phyloP scores from a whole-genome alignment of 1,140 invertebrate species.

The Ditylenchus dipsaci region DNA sequence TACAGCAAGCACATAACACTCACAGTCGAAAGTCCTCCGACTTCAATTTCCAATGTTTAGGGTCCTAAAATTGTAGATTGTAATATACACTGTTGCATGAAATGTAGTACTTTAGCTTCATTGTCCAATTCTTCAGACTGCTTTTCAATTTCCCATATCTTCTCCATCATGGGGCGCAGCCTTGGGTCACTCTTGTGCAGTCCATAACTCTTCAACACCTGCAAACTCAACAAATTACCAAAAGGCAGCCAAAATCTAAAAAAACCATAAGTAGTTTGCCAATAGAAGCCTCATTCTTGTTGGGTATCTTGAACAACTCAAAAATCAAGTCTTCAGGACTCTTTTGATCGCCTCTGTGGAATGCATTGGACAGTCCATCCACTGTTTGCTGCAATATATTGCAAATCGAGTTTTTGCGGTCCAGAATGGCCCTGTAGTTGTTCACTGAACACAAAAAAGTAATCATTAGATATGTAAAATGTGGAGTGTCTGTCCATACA shows the following conservation, averaged over 20 bases:
- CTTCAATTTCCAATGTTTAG: constrained; percentile 43
- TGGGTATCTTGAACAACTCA: constrained; percentile 49
- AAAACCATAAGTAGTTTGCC: constrained; percentile 44
- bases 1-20: not conserved
- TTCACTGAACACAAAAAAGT: not conserved
- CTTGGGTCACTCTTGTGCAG: constrained; percentile 40
- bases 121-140: constrained; percentile 36
- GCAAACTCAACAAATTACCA: not conserved
- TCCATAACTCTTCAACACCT: constrained; percentile 44
- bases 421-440: not conserved
- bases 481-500: no score
- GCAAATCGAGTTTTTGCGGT: constrained; percentile 16
- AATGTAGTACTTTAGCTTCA: constrained; percentile 31
- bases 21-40: constrained; percentile 29
- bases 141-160: constrained; percentile 36
- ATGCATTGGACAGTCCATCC: constrained; percentile 32
- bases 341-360: constrained; percentile 32
- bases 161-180: constrained; percentile 37
- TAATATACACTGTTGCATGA: no score
- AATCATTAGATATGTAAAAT: no score
- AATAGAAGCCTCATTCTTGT: constrained; percentile 48
- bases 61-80: constrained; percentile 18
- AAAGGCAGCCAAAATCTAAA: not conserved
- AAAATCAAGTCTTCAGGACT: constrained; percentile 49
- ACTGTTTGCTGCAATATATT: constrained; percentile 22